These are phyloP conservation scores for Mesoligia furuncula DNA, from an alignment of 2,888 invertebrate genomes.

Conservation along the genomic window DNA sequence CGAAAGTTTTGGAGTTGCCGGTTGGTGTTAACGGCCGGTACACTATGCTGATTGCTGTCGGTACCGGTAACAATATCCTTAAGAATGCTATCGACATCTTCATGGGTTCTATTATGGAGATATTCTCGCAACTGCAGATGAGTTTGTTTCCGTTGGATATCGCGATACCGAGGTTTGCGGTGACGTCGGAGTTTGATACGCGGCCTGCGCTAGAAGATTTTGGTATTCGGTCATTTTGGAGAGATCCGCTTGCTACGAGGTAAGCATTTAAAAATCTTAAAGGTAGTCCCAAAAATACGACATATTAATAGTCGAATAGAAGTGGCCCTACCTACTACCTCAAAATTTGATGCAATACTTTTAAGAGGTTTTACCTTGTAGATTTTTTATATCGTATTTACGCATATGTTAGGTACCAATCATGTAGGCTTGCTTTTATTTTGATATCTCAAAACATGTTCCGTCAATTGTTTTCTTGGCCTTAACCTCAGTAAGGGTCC, in stretches of 20 bases:
- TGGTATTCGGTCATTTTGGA: slow-evolving; percentile 65
- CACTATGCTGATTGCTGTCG: slow-evolving; percentile 66
- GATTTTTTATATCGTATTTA: not conserved
- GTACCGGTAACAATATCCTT: slow-evolving; percentile 54
- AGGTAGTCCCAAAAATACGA: not conserved
- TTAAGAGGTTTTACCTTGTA: not conserved
- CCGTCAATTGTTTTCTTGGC: not conserved
- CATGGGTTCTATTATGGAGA: slow-evolving; percentile 62
- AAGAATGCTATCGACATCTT: slow-evolving; percentile 58
- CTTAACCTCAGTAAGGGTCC: not conserved
- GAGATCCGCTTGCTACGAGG: slow-evolving; percentile 66
- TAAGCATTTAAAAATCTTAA: slow-evolving; percentile 43
- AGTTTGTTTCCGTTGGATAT: slow-evolving; percentile 70
- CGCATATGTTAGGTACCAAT: not conserved
- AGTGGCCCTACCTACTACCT: not conserved
- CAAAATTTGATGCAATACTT: not conserved
- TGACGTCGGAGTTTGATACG: slow-evolving; percentile 67
- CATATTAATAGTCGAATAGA: not conserved
- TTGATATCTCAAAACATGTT: not conserved
- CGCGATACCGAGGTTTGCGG: slow-evolving; percentile 67
- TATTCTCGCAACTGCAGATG: slow-evolving; percentile 61
- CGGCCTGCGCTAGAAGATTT: slow-evolving; percentile 63
- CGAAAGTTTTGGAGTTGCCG: slow-evolving; percentile 71
- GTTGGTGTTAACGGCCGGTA: slow-evolving; percentile 69
- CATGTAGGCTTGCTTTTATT: not conserved